These are phyloP conservation scores for Sylvietta virens DNA, from an alignment of 2,113 vertebrate genomes.

Conservation along the genomic window DNA sequence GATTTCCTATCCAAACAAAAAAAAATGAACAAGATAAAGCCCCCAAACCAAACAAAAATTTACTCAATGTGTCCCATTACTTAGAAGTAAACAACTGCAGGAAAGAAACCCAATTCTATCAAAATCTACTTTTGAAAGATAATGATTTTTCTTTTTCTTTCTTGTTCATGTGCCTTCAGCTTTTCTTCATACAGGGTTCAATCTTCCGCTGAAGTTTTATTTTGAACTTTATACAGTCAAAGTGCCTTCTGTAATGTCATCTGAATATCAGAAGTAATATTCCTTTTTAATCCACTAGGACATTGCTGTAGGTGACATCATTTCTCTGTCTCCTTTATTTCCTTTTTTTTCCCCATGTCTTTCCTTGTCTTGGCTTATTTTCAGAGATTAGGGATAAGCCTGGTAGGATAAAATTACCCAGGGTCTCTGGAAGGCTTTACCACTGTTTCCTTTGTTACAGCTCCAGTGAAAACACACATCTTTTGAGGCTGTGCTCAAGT, in stretches of 20 bases:
- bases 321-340: not conserved
- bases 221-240: not conserved
- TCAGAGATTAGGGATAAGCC: not conserved
- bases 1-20: not conserved
- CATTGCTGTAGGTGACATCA: not conserved
- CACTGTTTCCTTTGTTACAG: not conserved
- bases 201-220: not conserved
- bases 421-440: not conserved
- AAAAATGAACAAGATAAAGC: not conserved
- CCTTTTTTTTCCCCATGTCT: not conserved
- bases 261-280: not conserved
- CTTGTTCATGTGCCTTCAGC: not conserved
- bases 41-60: not conserved
- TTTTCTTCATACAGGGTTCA: not conserved
- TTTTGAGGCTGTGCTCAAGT: not conserved
- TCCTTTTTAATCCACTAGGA: not conserved
- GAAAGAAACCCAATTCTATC: not conserved
- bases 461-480: not conserved
- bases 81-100: not conserved
- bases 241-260: not conserved
- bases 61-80: rapidly evolving
- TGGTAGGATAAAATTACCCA: not conserved
- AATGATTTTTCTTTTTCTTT: not conserved
- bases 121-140: not conserved
- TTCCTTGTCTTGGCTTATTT: not conserved